These are phyloP conservation scores for Neodiprion pinetum DNA, from an alignment of 1,140 invertebrate species.

Conservation along the genomic window DNA sequence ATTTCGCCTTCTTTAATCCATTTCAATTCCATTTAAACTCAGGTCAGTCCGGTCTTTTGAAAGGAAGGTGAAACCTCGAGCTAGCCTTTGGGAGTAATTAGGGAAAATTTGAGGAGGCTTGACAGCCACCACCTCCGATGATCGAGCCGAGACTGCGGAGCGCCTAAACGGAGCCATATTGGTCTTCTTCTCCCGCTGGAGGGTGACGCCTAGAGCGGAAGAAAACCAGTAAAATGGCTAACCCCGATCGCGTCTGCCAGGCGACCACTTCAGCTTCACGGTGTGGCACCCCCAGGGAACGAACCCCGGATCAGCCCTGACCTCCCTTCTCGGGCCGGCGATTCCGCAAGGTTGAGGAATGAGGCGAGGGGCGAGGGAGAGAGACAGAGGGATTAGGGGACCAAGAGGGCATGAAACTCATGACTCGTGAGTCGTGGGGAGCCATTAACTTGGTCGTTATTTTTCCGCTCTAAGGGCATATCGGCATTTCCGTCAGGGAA, in stretches of 20 bases:
- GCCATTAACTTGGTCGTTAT: constrained; percentile 5
- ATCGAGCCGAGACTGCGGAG: no score
- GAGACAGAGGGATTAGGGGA: neutral
- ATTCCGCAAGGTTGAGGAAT: neutral
- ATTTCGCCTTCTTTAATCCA: neutral
- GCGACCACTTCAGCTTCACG: constrained; percentile 4
- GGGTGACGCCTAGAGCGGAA: no score
- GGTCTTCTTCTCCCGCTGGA: no score
- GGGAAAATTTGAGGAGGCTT: neutral
- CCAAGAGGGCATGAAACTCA: neutral
- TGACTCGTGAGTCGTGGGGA: neutral
- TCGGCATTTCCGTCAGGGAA: neutral
- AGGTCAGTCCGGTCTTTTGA: neutral
- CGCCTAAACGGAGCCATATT: no score
- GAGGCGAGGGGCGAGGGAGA: neutral
- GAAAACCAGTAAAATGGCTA: neutral
- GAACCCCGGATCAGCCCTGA: constrained; percentile 1
- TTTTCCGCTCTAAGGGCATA: constrained; percentile 1
- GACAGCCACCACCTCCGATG: neutral
- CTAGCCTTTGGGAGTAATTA: neutral
- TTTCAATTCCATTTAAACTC: neutral
- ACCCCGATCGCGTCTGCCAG: neutral
- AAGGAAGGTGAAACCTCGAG: neutral
- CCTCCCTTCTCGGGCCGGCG: neutral
- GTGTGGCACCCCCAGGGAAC: constrained; percentile 1